These are phyloP conservation scores for Drosophila gunungcola DNA, from an alignment of 1,140 invertebrate genomes.

Conservation along the genomic window DNA sequence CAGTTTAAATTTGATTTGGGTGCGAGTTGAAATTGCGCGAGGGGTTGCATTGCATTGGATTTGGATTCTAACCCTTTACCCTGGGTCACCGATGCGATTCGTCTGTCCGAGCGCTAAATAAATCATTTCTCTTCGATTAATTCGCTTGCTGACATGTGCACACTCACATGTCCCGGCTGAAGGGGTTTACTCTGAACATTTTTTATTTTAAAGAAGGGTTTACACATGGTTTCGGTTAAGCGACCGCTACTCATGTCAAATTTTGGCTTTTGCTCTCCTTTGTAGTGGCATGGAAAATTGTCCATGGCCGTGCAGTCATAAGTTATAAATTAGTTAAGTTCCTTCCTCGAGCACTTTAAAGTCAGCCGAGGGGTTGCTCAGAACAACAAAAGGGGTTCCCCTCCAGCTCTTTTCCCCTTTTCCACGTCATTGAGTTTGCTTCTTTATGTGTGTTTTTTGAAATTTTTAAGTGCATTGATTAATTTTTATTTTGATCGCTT, in stretches of 20 bases:
- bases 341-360: constrained; percentile 67
- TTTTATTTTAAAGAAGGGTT: constrained; percentile 48
- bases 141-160: constrained; percentile 84
- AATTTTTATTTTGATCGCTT: constrained; percentile 81
- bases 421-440: constrained; percentile 63
- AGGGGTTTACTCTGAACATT: constrained; percentile 16
- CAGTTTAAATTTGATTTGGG: constrained; percentile 83
- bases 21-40: constrained; percentile 33
- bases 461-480: constrained; percentile 80
- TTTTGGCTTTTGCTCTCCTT: constrained; percentile 84
- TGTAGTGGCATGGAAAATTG: constrained; percentile 85
- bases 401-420: constrained; percentile 49
- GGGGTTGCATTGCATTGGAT: constrained; percentile 12
- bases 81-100: constrained; percentile 48
- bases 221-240: constrained; percentile 53
- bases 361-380: constrained; percentile 38
- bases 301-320: constrained; percentile 77
- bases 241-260: constrained; percentile 83
- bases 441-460: constrained; percentile 34
- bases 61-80: constrained; percentile 58
- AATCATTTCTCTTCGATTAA: constrained; percentile 85
- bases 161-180: constrained; percentile 42
- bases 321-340: constrained; percentile 81
- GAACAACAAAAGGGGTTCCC: constrained; percentile 15
- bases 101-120: constrained; percentile 79